Conservation (phyloP, 2,113 vertebrate species). For the Dermatemys mawii region DNA sequence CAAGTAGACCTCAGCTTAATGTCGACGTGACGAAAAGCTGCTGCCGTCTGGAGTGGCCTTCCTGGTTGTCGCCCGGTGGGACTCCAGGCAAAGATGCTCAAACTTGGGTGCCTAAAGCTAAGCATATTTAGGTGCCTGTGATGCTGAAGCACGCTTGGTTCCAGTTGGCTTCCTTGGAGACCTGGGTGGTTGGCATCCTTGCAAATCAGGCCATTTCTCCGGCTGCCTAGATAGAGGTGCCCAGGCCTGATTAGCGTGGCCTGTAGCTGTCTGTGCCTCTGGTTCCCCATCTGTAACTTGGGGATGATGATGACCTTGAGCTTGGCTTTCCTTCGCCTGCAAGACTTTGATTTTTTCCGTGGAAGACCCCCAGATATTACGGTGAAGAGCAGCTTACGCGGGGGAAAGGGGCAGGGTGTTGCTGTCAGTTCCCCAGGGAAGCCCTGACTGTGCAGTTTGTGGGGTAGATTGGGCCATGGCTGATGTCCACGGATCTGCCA, state of each 20-base stretch:
- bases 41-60: background rate
- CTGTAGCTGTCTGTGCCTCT: background rate
- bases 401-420: too few species aligned
- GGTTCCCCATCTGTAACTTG: background rate
- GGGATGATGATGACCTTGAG: background rate
- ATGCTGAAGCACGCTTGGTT: background rate
- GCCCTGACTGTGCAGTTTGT: too few species aligned
- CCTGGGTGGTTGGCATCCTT: background rate
- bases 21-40: background rate
- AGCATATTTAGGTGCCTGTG: background rate
- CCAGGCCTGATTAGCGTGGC: background rate
- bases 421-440: background rate
- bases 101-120: background rate
- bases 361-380: background rate
- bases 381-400: background rate
- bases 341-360: background rate
- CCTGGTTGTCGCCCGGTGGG: background rate
- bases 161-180: background rate
- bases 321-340: background rate
- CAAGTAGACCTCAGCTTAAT: background rate
- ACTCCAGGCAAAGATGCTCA: background rate
- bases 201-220: background rate
- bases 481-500: background rate
- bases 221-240: background rate
- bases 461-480: too few species aligned